phyloP scores from a whole-genome alignment of 2,888 invertebrate species.

The Blera fallax region DNA sequence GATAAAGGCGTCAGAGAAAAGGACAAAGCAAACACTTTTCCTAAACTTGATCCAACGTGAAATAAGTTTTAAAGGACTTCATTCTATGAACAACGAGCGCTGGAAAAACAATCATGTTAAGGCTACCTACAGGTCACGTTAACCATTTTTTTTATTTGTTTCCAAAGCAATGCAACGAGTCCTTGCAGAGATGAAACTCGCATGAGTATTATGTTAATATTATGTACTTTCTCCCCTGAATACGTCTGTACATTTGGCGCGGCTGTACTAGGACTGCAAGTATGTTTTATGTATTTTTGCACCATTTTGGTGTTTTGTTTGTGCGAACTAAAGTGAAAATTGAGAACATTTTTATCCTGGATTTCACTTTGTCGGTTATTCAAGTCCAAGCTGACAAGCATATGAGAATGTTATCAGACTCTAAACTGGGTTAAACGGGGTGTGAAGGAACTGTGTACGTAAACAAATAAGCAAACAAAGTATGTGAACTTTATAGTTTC shows the following conservation, averaged over 20 bases:
- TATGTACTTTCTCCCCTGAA: slow-evolving; percentile 8
- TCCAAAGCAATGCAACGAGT: neutral
- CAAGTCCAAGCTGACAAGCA: too few species aligned
- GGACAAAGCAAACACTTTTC: too few species aligned
- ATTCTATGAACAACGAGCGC: neutral
- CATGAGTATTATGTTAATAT: slow-evolving; percentile 13
- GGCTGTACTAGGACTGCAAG: neutral
- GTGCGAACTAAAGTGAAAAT: neutral
- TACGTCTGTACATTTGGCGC: neutral
- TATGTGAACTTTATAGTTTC: too few species aligned
- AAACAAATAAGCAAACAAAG: too few species aligned
- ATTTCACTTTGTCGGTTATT: neutral
- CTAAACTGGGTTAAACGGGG: too few species aligned
- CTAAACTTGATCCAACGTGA: too few species aligned
- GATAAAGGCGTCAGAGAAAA: too few species aligned
- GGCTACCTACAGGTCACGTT: slow-evolving; percentile 15
- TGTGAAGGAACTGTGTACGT: too few species aligned
- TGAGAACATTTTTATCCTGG: neutral
- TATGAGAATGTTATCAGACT: too few species aligned
- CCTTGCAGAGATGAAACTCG: slow-evolving; percentile 28
- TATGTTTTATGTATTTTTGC: slow-evolving; percentile 9
- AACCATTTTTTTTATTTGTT: neutral
- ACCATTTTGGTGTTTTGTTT: slow-evolving; percentile 10
- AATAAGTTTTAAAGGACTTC: neutral
- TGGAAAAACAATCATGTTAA: neutral